These are phyloP conservation scores for Calcarius lapponicus DNA, from an alignment of 2,797 vertebrate genomes.

Conservation along the genomic window DNA sequence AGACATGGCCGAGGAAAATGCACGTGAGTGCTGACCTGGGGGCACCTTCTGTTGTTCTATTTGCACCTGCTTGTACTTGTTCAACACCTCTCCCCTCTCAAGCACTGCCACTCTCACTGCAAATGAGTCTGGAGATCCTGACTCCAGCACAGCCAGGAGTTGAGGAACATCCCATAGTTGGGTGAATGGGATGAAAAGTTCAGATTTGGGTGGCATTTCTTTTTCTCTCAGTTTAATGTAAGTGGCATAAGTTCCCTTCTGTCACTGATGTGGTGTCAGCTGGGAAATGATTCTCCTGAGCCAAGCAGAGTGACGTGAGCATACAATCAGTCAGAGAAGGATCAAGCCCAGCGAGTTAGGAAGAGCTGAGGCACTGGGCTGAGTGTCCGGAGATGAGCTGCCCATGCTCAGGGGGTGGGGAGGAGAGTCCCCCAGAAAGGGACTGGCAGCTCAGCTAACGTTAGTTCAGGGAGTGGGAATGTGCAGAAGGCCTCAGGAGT, in stretches of 20 bases:
- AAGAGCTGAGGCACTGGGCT: not conserved
- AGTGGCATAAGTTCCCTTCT: not conserved
- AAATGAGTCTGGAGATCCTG: not conserved
- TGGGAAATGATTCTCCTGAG: not conserved
- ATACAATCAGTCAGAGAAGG: not conserved
- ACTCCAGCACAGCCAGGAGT: not conserved
- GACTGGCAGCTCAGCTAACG: not conserved
- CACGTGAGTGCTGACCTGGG: conserved; percentile 45
- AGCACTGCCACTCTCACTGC: not conserved
- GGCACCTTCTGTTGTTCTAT: conserved; percentile 12
- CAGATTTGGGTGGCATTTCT: not conserved
- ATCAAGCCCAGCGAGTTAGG: not conserved
- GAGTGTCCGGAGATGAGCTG: not conserved
- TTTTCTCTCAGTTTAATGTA: not conserved
- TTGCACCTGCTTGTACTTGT: conserved; percentile 19
- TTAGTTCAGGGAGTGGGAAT: not conserved
- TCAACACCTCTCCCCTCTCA: not conserved
- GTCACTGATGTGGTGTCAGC: not conserved
- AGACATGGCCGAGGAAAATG: conserved; percentile 63
- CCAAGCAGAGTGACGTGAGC: not conserved
- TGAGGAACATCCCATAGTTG: not conserved
- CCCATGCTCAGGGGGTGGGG: not conserved
- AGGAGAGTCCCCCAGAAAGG: not conserved
- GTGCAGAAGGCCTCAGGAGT: not conserved
- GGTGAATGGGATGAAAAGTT: not conserved